Base-by-base conservation (phyloP, 1,140 invertebrate species). In the Solenopsis fugax region DNA sequence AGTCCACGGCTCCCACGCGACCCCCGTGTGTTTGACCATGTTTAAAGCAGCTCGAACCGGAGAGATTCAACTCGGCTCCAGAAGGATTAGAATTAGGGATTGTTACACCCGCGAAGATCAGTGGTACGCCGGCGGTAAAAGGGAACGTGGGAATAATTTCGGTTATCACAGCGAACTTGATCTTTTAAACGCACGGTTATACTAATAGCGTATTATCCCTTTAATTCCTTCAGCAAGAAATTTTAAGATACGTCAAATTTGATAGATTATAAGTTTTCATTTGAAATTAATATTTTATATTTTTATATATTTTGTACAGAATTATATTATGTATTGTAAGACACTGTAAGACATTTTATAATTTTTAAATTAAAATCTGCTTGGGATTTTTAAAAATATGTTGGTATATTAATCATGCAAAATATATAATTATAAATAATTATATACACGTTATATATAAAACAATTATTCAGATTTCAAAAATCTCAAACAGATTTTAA, bases 1-100 rank as follows among this genome's bases (percentile, higher is more conserved):
- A 89, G 78, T 88, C 78, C 78, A 62, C 21, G 41, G 86, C 80
- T 87, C 89, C 76, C 87, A 84, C 87, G 89, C 87, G 87, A 90
- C 82, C 76, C 62, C 72, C 54, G 54, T 60, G 88, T 50, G 56
- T 75, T 78, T 73, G 78, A 80, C 84, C 69, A 21, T 45, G 88
- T 75, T 75, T 69, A 45, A 75, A n/a, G n/a, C 81, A 71, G 77
- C 58, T 88, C 52, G 29, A 45, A 56, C 52, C 48, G 52, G 37
- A 64, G 62, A 58, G 54, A 86, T 69, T 65, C 87, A 50, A n/a
- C 69, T 72, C 67, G 50, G 54, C 60, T 56, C 60, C 34, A 13
- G 73, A 9, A 29, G 54, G 87, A 89, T 89, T 89, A 87, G 87
- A 89, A 89, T 89, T 87, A 54, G 71, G 76, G 41, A 62, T 81